phyloP scores from a whole-genome alignment of 2,797 vertebrate genomes.

The Leucoraja ocellata region DNA sequence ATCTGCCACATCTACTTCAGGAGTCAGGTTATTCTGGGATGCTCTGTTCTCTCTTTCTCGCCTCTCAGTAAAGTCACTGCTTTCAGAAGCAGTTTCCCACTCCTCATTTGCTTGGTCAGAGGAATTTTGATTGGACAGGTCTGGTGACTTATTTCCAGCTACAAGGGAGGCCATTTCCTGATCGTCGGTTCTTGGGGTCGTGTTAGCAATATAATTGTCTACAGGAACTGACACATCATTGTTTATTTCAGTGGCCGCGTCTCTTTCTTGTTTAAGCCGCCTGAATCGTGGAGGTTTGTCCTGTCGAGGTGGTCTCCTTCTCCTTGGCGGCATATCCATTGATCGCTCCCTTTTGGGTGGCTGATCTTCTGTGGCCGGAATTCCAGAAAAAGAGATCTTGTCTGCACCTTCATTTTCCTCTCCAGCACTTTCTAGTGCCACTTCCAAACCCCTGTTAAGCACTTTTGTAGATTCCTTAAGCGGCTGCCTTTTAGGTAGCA shows the following conservation, averaged over 20 bases:
- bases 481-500: conserved; percentile 60
- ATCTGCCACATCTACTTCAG: conserved; percentile 62
- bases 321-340: conserved; percentile 71
- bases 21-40: conserved; percentile 56
- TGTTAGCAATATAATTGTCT: background rate
- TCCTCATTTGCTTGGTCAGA: conserved; percentile 75
- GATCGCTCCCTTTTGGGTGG: conserved; percentile 19
- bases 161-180: conserved; percentile 18
- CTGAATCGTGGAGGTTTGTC: conserved; percentile 95
- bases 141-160: conserved; percentile 52
- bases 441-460: conserved; percentile 63
- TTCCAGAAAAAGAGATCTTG: background rate
- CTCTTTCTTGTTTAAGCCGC: conserved; percentile 81
- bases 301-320: conserved; percentile 84
- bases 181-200: background rate
- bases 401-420: conserved; percentile 28
- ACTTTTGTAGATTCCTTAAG: conserved; percentile 75
- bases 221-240: conserved; percentile 54
- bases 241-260: conserved; percentile 75
- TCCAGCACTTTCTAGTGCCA: background rate
- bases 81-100: conserved; percentile 94
- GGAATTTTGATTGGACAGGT: conserved; percentile 65
- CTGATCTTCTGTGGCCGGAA: background rate
- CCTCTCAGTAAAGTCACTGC: conserved; percentile 86
- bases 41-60: conserved; percentile 67